Percentiles rank a stretch among this genome's conserved stretches.
phyloP scores from a whole-genome alignment of 2,888 invertebrate species.

The Acronicta leporina region DNA sequence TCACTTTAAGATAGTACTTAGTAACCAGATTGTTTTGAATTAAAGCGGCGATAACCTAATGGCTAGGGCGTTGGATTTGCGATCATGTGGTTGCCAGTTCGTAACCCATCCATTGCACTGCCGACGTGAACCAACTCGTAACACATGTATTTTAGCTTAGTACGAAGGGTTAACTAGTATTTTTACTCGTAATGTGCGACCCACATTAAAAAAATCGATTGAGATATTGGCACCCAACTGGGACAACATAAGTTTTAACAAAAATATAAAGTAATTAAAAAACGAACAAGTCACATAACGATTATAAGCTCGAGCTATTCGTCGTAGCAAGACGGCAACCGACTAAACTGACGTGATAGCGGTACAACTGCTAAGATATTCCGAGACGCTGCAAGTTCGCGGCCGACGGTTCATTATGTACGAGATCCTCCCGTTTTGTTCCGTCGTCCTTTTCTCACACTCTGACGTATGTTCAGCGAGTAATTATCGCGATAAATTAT shows the following conservation, averaged over 20 bases:
- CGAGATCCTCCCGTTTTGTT: constrained; percentile 69
- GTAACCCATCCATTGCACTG: too few species aligned
- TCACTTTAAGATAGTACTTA: too few species aligned
- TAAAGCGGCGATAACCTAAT: too few species aligned
- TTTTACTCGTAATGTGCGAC: too few species aligned
- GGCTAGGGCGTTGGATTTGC: too few species aligned
- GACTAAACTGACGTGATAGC: constrained; percentile 69
- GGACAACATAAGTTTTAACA: neutral
- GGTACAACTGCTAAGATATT: constrained; percentile 80
- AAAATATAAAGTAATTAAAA: neutral
- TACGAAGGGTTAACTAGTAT: too few species aligned
- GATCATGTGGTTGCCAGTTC: too few species aligned
- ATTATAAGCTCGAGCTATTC: constrained; percentile 46
- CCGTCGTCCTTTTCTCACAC: constrained; percentile 62
- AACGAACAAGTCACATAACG: neutral
- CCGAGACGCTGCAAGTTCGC: constrained; percentile 73
- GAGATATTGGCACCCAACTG: constrained; percentile 18
- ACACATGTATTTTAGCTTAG: too few species aligned
- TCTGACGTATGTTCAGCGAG: constrained; percentile 59
- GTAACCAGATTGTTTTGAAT: too few species aligned
- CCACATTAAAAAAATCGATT: too few species aligned
- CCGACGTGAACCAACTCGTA: too few species aligned
- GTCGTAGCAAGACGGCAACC: constrained; percentile 54
- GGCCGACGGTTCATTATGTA: constrained; percentile 79
- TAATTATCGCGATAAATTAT: constrained; percentile 54